Conservation (phyloP, 1,140 invertebrate genomes). For the Trichonephila inaurata region DNA sequence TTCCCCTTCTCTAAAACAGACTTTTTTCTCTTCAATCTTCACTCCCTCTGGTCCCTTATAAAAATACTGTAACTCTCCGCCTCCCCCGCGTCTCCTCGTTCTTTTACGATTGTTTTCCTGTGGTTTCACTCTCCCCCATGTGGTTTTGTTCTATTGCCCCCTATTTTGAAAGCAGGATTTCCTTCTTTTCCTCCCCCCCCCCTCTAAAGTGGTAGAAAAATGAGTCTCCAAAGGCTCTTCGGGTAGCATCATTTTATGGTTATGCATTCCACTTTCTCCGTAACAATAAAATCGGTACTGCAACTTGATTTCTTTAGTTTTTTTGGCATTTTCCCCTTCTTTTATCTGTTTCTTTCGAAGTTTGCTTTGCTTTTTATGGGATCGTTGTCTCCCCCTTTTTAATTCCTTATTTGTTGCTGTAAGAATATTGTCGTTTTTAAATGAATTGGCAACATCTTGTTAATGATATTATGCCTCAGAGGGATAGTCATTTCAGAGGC, state of each 20-base stretch:
- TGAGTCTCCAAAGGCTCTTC: slow-evolving; percentile 59
- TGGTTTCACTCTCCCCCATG: slow-evolving; percentile 63
- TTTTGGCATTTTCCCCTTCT: not conserved
- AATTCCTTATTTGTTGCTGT: not conserved
- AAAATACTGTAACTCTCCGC: not conserved
- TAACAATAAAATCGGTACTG: slow-evolving; percentile 68
- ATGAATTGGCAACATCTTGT: not conserved
- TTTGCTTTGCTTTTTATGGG: not conserved
- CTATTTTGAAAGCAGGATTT: slow-evolving; percentile 72
- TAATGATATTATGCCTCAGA: not conserved
- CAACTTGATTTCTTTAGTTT: slow-evolving; percentile 62
- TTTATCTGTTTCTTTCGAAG: not conserved
- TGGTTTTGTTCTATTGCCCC: slow-evolving; percentile 72
- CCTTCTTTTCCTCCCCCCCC: slow-evolving; percentile 1
- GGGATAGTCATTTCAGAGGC: not conserved
- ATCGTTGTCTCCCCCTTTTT: not conserved
- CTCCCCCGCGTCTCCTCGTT: not conserved
- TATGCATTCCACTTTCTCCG: slow-evolving; percentile 70
- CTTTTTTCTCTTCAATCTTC: slow-evolving; percentile 55
- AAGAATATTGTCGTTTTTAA: not conserved
- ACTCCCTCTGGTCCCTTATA: slow-evolving; percentile 66
- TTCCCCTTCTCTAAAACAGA: slow-evolving; percentile 43
- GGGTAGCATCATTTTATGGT: slow-evolving; percentile 69
- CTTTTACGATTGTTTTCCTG: slow-evolving; percentile 75
- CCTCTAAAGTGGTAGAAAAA: slow-evolving; percentile 53